Percentiles rank a stretch among this genome's conserved stretches.
Evolutionary conservation across 1,140 invertebrate species (phyloP).

Genomic region (Varroa destructor): DNA sequence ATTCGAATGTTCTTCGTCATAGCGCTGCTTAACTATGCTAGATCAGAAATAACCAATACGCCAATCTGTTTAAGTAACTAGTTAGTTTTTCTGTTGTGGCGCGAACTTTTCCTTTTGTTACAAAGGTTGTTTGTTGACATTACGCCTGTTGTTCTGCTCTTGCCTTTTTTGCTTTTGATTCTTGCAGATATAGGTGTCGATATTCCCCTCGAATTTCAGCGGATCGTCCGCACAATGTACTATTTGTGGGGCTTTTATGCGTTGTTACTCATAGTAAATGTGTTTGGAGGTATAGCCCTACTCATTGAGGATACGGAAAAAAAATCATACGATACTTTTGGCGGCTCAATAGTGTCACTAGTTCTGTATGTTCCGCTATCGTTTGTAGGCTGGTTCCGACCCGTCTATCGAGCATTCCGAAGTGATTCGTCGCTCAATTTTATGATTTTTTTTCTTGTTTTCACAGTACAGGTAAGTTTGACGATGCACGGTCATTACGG

Average conservation of each 20-base stretch:
- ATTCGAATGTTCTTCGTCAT: too few species aligned
- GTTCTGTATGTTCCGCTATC: slow-evolving; percentile 88
- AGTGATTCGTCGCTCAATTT: slow-evolving; percentile 98
- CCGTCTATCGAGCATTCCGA: slow-evolving; percentile 71
- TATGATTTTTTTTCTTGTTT: slow-evolving; percentile 99
- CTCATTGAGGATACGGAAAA: slow-evolving; percentile 46
- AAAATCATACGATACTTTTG: slow-evolving; percentile 59
- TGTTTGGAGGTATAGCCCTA: slow-evolving; percentile 63
- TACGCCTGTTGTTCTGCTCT: too few species aligned
- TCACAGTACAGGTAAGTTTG: slow-evolving; percentile 91
- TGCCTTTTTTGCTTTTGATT: too few species aligned
- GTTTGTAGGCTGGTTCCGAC: slow-evolving; percentile 90
- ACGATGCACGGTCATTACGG: too few species aligned
- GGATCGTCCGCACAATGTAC: slow-evolving; percentile 80
- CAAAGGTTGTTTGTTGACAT: too few species aligned
- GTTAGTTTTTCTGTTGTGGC: too few species aligned
- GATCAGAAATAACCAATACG: too few species aligned
- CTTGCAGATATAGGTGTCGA: slow-evolving; percentile 83
- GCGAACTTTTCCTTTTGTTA: too few species aligned
- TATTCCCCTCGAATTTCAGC: slow-evolving; percentile 92
- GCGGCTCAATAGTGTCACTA: slow-evolving; percentile 74
- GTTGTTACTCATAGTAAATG: slow-evolving; percentile 66
- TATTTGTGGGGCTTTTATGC: slow-evolving; percentile 93
- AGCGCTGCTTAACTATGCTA: too few species aligned
- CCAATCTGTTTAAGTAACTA: too few species aligned